phyloP scores from a whole-genome alignment of 1,140 invertebrate species.

The Drosophila lowei region DNA sequence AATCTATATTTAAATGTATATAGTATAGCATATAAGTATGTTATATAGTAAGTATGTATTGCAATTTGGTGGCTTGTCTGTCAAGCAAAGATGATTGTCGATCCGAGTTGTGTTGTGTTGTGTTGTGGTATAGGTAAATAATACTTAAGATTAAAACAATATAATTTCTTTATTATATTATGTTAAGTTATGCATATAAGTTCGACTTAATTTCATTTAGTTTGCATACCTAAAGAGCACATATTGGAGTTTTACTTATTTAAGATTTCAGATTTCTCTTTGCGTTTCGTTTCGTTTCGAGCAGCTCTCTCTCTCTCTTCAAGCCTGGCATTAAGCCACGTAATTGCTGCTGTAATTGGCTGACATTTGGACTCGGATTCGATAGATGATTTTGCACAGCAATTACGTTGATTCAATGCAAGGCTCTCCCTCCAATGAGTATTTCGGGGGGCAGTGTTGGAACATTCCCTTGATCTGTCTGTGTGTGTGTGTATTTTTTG shows the following conservation, averaged over 20 bases:
- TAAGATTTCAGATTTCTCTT: conserved; percentile 29
- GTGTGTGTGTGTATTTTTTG: conserved; percentile 24
- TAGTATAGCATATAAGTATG: conserved; percentile 16
- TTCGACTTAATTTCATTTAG: conserved; percentile 79
- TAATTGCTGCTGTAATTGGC: conserved; percentile 54
- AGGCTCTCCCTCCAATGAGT: conserved; percentile 59
- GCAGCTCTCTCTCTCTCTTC: conserved; percentile 25
- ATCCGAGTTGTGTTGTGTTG: conserved; percentile 18
- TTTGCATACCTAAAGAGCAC: conserved; percentile 76
- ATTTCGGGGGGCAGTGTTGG: conserved; percentile 35
- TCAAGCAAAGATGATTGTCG: conserved; percentile 36
- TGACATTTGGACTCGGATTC: conserved; percentile 23
- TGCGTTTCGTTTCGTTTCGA: conserved; percentile 23
- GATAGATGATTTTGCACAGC: conserved; percentile 4
- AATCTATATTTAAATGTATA: conserved; percentile 41
- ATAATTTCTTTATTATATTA: conserved; percentile 56
- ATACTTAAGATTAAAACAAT: conserved; percentile 80
- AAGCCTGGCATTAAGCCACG: conserved; percentile 79
- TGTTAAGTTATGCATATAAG: conserved; percentile 41
- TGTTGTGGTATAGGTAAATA: conserved; percentile 65
- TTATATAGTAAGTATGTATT: conserved; percentile 41
- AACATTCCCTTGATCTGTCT: conserved; percentile 55
- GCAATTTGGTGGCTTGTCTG: conserved; percentile 54
- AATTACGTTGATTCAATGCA: conserved; percentile 81
- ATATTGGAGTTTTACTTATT: conserved; percentile 57